These are phyloP conservation scores for Furcifer pardalis DNA, from an alignment of 2,797 vertebrate genomes.

Conservation along the genomic window DNA sequence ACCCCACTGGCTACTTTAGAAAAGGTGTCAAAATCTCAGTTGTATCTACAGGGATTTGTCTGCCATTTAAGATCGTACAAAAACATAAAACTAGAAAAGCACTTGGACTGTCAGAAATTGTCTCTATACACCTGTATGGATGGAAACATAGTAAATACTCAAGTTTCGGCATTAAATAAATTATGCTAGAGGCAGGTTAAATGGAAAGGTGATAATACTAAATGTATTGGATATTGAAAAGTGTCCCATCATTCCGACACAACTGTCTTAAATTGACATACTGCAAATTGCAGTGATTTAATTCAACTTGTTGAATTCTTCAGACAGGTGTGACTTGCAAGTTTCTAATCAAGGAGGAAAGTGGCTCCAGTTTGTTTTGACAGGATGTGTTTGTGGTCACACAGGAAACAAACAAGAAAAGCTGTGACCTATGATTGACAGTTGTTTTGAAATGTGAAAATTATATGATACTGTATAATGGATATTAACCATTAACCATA, in stretches of 20 bases:
- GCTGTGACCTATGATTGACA: conserved; percentile 55
- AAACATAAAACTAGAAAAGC: too few relatives aligned
- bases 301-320: conserved; percentile 73
- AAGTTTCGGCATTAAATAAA: conserved; percentile 33
- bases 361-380: conserved; percentile 76
- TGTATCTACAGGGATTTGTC: too few relatives aligned
- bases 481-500: conserved; percentile 41
- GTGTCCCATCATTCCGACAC: conserved; percentile 31
- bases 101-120: too few relatives aligned
- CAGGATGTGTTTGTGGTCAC: conserved; percentile 69
- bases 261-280: conserved; percentile 31
- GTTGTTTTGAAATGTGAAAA: conserved; percentile 54
- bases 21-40: not conserved
- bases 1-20: not conserved
- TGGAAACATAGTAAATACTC: not conserved
- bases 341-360: conserved; percentile 66
- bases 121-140: not conserved
- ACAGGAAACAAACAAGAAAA: conserved; percentile 64
- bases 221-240: conserved; percentile 31
- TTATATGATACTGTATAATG: too few relatives aligned
- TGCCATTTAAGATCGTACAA: too few relatives aligned
- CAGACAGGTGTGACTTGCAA: conserved; percentile 68
- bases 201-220: conserved; percentile 13
- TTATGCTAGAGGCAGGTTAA: conserved; percentile 10
- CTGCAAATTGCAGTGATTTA: conserved; percentile 66